Percentiles rank a stretch among this genome's conserved stretches.
Conservation (phyloP, 1,140 invertebrate species). For the Adoxophyes honmai region DNA sequence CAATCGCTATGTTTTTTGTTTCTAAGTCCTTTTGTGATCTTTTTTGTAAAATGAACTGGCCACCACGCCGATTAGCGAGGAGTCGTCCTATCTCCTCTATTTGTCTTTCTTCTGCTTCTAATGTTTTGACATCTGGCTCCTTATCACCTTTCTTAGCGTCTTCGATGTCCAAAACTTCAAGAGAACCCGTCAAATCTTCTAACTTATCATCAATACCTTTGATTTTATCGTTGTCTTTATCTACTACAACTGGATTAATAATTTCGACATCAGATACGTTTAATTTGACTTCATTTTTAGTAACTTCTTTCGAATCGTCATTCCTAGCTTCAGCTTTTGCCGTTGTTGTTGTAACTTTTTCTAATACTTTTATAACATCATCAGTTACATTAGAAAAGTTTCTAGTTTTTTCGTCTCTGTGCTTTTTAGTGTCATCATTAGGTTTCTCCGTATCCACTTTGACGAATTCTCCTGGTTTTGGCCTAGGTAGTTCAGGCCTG, state of each 20-base stretch:
- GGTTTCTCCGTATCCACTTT: conserved; percentile 12
- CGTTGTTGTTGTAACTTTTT: conserved; percentile 17
- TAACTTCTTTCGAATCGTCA: conserved; percentile 22
- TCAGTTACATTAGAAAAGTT: conserved; percentile 37
- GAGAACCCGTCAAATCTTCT: conserved; percentile 58
- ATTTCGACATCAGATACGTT: conserved; percentile 32
- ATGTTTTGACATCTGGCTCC: conserved; percentile 54
- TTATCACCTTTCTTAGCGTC: conserved; percentile 59
- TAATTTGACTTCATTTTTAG: conserved; percentile 22
- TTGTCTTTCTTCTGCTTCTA: conserved; percentile 72
- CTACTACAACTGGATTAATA: conserved; percentile 26
- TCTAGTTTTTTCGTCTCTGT: conserved; percentile 43
- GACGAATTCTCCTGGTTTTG: neutral
- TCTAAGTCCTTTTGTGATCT: conserved; percentile 64
- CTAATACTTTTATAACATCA: conserved; percentile 24
- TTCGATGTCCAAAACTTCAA: conserved; percentile 71
- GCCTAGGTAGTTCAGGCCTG: conserved; percentile 17
- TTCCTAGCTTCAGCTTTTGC: conserved; percentile 21
- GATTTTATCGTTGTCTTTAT: conserved; percentile 40
- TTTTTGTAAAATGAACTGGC: conserved; percentile 61
- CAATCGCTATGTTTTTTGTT: conserved; percentile 54
- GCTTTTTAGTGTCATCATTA: conserved; percentile 17
- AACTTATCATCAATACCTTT: conserved; percentile 69
- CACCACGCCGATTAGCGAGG: conserved; percentile 56
- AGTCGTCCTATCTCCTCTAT: conserved; percentile 73